Evolutionary conservation across 64 coral and sea anemone species (phyloP).

Genomic region (Exaiptasia diaphana): DNA sequence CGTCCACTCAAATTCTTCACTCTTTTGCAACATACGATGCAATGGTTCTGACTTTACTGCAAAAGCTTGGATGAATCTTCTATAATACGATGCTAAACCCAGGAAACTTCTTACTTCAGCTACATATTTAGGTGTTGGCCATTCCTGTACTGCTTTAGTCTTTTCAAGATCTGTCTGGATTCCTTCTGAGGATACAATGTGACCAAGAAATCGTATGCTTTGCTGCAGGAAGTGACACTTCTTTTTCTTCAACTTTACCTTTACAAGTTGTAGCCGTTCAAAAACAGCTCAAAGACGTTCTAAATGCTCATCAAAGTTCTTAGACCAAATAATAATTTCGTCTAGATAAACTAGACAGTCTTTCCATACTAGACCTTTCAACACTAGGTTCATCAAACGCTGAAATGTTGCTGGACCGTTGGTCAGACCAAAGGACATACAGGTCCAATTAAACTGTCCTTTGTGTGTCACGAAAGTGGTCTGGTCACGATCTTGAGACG

Average conservation of each 20-base stretch:
- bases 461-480: conserved; percentile 6
- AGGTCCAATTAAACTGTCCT: conserved; percentile 15
- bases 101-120: conserved; percentile 26
- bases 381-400: background rate
- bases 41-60: background rate
- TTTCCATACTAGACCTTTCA: conserved; percentile 19
- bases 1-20: conserved; percentile 3
- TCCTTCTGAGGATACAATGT: conserved; percentile 1
- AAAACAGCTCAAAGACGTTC: background rate
- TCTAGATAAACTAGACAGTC: conserved; percentile 35
- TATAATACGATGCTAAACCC: conserved; percentile 42
- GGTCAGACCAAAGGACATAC: conserved; percentile 18
- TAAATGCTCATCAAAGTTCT: conserved; percentile 34
- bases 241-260: conserved; percentile 35
- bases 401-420: conserved; percentile 22
- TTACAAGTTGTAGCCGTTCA: conserved; percentile 5
- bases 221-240: conserved; percentile 23
- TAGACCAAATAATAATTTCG: conserved; percentile 38
- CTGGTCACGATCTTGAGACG: background rate
- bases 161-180: conserved; percentile 39
- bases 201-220: conserved; percentile 12
- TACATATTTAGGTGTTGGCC: conserved; percentile 28
- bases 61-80: background rate
- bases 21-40: conserved; percentile 18
- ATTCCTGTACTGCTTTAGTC: background rate